Conservation (phyloP, 1,140 invertebrate species). For the Apolygus lucorum region DNA sequence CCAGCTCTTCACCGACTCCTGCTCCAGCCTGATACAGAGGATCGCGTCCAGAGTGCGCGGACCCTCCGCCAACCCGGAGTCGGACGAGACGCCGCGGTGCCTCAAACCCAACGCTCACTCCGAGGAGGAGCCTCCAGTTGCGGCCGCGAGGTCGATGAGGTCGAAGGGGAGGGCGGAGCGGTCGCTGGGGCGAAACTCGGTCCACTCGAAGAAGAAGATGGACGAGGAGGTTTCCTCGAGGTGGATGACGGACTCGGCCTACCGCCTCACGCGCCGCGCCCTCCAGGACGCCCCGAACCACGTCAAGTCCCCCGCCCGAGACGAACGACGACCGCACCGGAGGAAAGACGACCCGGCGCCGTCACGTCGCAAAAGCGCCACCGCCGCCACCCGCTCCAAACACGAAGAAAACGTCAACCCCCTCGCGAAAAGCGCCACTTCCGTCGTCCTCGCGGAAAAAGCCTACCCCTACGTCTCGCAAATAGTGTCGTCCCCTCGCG, state of each 20-base stretch:
- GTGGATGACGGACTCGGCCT: slow-evolving; percentile 16
- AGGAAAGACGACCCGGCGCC: slow-evolving; percentile 23
- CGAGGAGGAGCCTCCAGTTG: not conserved
- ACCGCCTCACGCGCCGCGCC: not conserved
- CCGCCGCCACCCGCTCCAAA: not conserved
- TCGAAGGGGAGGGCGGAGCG: slow-evolving; percentile 1
- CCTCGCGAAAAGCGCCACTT: slow-evolving; percentile 51
- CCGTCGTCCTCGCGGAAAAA: slow-evolving; percentile 54
- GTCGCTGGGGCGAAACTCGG: not conserved
- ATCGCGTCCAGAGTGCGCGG: slow-evolving; percentile 60
- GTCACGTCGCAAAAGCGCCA: slow-evolving; percentile 18
- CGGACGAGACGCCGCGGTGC: slow-evolving; percentile 15
- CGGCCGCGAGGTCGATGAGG: slow-evolving; percentile 8
- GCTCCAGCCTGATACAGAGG: slow-evolving; percentile 68
- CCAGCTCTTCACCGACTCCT: slow-evolving; percentile 72
- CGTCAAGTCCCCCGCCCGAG: slow-evolving; percentile 39
- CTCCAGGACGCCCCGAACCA: slow-evolving; percentile 33
- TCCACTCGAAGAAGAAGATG: not conserved
- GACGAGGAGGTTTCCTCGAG: not conserved
- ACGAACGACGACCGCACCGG: slow-evolving; percentile 46
- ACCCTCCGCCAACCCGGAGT: slow-evolving; percentile 44
- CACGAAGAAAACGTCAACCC: slow-evolving; percentile 3
- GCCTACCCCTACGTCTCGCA: slow-evolving; percentile 51
- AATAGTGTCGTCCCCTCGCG: slow-evolving; percentile 37
- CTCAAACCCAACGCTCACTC: slow-evolving; percentile 1